Percentiles rank a stretch among this genome's conserved stretches.
Conservation (phyloP, 2,797 vertebrate genomes). For the Anableps anableps region DNA sequence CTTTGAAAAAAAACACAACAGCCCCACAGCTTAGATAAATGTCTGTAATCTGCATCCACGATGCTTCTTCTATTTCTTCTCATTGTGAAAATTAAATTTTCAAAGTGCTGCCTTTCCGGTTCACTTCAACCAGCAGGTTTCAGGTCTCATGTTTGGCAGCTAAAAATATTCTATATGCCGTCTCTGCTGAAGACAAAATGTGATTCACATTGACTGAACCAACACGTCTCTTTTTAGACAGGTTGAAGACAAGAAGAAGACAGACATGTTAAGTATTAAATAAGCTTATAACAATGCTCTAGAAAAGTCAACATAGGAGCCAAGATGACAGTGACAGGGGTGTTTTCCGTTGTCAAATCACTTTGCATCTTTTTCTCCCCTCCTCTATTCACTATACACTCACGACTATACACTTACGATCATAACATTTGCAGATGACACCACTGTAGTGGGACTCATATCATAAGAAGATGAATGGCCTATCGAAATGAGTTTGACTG, state of each 20-base stretch:
- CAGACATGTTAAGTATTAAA: conserved; percentile 6
- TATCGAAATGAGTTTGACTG: background rate
- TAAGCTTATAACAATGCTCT: background rate
- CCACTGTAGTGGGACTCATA: background rate
- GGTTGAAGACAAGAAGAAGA: conserved; percentile 19
- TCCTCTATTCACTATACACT: background rate
- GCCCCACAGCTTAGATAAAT: background rate
- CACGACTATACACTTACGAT: background rate
- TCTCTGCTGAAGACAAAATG: conserved; percentile 42
- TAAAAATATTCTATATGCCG: conserved; percentile 70
- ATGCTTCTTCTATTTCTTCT: conserved; percentile 58
- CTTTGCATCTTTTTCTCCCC: background rate
- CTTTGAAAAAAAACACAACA: background rate
- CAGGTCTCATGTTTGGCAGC: conserved; percentile 65
- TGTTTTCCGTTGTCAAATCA: background rate
- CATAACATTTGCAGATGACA: background rate
- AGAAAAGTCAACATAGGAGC: background rate
- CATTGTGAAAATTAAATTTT: conserved; percentile 71
- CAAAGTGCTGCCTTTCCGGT: conserved; percentile 59
- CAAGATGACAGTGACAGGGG: background rate
- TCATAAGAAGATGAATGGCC: background rate
- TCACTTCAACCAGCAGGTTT: conserved; percentile 65
- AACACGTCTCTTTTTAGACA: conserved; percentile 30
- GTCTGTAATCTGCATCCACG: conserved; percentile 25
- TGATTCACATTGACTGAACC: conserved; percentile 62